Evolutionary conservation across 2,888 invertebrate genomes (phyloP), one percentile per base, ranked within the genome.

Genomic region (Drosophila colorata): DNA sequence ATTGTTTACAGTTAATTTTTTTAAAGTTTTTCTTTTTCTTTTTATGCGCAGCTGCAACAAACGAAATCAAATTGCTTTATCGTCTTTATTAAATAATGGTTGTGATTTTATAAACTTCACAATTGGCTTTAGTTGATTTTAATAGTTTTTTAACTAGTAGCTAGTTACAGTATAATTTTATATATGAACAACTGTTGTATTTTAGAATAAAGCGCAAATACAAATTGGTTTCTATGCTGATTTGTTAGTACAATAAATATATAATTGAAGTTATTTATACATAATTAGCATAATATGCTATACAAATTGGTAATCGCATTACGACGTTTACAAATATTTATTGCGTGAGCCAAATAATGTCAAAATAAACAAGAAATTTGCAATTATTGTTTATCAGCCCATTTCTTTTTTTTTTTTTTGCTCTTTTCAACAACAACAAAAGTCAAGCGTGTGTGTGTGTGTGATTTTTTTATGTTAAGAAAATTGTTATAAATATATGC

Each of bases 401-500:
- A 48, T 73, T 31, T 65, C 68, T 28, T 28, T 9, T 9, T 23
- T 23, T 2, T 23, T 23, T 23, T 2, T 25, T n/a, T n/a, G n/a
- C 6, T 28, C 28, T 28, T 9, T 68, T 49, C 35, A 88, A 81
- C 80, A 71, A 85, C 75, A 85, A 82, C 71, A 82, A 82, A 75
- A 69, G 40, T 65, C 67, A 70, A 82, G 86, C 70, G 71, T 68
- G 46, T 74, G 61, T 46, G 46, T 74, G 61, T 46, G 20, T 41
- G 25, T 66, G 49, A 52, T 56, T 51, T 46, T 37, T 78, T 51
- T 56, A 47, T 47, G 51, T 37, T 58, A 23, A 43, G 40, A n/a
- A 9, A 25, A 46, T 51, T 11, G 33, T 66, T 78, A 67, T 81
- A 64, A 70, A 87, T 74, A 64, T 66, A 68, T 64, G 60, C 73